Base-by-base conservation (phyloP, 1,140 invertebrate genomes). In the Lordiphosa stackelbergi region DNA sequence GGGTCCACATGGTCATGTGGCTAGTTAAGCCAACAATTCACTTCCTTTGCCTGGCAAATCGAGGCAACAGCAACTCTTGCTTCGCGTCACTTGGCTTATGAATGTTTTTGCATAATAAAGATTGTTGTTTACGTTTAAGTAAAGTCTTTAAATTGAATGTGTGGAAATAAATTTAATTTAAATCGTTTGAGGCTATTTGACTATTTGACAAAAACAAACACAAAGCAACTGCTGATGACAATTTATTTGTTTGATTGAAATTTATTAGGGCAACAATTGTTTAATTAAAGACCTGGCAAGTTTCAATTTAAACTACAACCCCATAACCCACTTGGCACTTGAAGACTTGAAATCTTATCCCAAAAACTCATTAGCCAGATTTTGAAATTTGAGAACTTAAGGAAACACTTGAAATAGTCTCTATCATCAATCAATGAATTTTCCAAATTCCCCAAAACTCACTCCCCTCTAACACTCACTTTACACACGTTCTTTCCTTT, bases 241-340 rank as follows among this genome's bases (percentile, higher is more conserved):
- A 73, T 69, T 49, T 37, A 42, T 53, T 73, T 56, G 53, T 48
- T 64, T 73, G 51, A 66, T 69, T 55, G 52, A 69, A 79, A 62
- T 69, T 53, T 66, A 55, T n/a, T n/a, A n/a, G n/a, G n/a, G n/a
- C n/a, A n/a, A n/a, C n/a, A n/a, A n/a, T n/a, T n/a, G n/a, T n/a
- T n/a, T n/a, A n/a, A n/a, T n/a, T n/a, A n/a, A n/a, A n/a, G n/a
- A n/a, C n/a, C n/a, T n/a, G n/a, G n/a, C n/a, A n/a, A n/a, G n/a
- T n/a, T n/a, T n/a, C n/a, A n/a, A n/a, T n/a, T n/a, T n/a, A n/a
- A n/a, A n/a, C n/a, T n/a, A n/a, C n/a, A n/a, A n/a, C n/a, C n/a
- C n/a, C n/a, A 16, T 16, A 16, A 16, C 16, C 16, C 16, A 19
- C 3, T 19, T 19, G 19, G 19, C 19, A 19, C 19, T 19, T 19